A percentile compares a stretch with the other conserved stretches of the same genome.
Conservation (phyloP, 2,888 invertebrate species). For the Muscina levida region DNA sequence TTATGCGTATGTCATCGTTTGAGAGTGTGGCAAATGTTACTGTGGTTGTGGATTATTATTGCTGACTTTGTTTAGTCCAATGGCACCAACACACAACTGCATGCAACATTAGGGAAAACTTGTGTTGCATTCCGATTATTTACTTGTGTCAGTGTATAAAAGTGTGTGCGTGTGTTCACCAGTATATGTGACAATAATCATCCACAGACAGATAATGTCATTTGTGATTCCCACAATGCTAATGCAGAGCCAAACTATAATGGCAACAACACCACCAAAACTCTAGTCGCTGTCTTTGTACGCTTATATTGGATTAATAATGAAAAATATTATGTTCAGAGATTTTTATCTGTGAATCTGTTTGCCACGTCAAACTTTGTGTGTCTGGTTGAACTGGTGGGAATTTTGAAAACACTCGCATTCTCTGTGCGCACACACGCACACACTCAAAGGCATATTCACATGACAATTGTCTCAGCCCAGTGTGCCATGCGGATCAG, state of each 20-base stretch:
- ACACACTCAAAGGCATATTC: not conserved
- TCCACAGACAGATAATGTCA: conserved; percentile 54
- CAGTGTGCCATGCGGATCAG: no score
- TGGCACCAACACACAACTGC: not conserved
- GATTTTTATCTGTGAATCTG: conserved; percentile 40
- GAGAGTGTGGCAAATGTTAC: conserved; percentile 43
- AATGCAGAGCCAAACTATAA: conserved; percentile 44
- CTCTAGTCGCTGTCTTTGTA: conserved; percentile 29
- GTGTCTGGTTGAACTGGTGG: conserved; percentile 10
- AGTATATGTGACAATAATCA: conserved; percentile 34
- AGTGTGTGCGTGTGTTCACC: conserved; percentile 3
- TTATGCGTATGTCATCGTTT: conserved; percentile 1
- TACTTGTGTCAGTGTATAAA: no score
- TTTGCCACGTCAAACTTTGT: not conserved
- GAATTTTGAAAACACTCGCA: conserved; percentile 17
- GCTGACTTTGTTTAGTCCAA: conserved; percentile 47
- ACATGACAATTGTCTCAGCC: conserved; percentile 19
- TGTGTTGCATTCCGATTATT: not conserved
- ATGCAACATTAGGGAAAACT: conserved; percentile 28
- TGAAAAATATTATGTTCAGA: conserved; percentile 50
- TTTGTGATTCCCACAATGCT: conserved; percentile 52
- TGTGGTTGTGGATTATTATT: conserved; percentile 53
- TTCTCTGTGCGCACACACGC: not conserved
- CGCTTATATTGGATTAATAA: conserved; percentile 51
- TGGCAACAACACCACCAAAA: conserved; percentile 15